A percentile compares a stretch with the other conserved stretches of the same genome.
Conservation (phyloP, 2,888 invertebrate genomes). For the Euzophera pinguis region DNA sequence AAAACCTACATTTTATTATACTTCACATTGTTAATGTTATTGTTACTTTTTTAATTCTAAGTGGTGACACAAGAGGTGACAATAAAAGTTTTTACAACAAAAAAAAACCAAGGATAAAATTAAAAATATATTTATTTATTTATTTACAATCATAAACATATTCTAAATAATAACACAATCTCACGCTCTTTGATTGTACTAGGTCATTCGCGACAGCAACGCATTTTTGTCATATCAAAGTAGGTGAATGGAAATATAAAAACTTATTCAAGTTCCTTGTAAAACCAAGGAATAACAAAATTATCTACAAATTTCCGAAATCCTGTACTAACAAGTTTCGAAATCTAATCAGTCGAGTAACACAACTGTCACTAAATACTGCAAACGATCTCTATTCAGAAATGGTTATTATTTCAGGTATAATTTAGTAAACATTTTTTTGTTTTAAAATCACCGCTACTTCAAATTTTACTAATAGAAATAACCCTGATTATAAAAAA, state of each 20-base stretch:
- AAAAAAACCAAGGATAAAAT: constrained; percentile 22
- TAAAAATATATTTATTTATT: constrained; percentile 41
- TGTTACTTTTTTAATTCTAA: neutral
- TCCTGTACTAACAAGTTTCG: constrained; percentile 49
- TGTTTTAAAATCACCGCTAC: neutral
- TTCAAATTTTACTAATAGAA: neutral
- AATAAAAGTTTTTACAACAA: neutral
- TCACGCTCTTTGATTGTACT: constrained; percentile 62
- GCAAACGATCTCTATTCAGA: constrained; percentile 16
- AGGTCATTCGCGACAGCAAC: constrained; percentile 66
- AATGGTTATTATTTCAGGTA: neutral
- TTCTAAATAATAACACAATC: constrained; percentile 59
- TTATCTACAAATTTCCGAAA: constrained; percentile 68
- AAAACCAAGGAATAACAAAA: constrained; percentile 76
- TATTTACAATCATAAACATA: constrained; percentile 48
- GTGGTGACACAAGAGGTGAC: neutral
- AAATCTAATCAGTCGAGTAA: constrained; percentile 73
- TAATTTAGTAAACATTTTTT: neutral
- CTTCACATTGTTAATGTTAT: neutral
- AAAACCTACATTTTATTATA: neutral
- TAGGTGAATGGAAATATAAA: constrained; percentile 47
- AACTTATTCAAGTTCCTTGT: constrained; percentile 63
- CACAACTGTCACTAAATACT: constrained; percentile 71
- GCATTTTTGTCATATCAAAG: constrained; percentile 44
- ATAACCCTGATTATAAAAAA: neutral